Percentiles rank a stretch among this genome's conserved stretches.
phyloP scores from a whole-genome alignment of 1,140 invertebrate species.

The Pteromalus puparum region DNA sequence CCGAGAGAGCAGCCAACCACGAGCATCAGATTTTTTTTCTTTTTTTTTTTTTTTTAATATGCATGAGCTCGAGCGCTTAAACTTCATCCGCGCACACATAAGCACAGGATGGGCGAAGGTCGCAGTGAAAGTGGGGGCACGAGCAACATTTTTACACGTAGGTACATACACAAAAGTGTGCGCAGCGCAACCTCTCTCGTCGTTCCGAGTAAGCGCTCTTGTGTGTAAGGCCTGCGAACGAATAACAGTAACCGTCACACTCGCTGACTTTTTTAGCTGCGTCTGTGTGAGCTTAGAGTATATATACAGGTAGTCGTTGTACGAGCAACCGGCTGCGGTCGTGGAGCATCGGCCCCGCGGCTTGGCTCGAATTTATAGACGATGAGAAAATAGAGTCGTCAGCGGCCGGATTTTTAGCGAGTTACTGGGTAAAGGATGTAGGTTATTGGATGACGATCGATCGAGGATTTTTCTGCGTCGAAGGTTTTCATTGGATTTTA shows the following conservation, averaged over 20 bases:
- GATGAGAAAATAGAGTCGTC: not conserved
- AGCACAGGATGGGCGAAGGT: constrained; percentile 15
- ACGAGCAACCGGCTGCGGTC: constrained; percentile 55
- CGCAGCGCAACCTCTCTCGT: not conserved
- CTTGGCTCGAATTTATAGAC: not conserved
- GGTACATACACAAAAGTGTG: not conserved
- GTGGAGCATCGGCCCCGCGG: constrained; percentile 8
- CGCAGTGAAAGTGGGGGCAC: constrained; percentile 56
- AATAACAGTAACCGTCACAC: constrained; percentile 75
- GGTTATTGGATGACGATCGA: not conserved
- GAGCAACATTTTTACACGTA: constrained; percentile 9
- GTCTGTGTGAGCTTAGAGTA: constrained; percentile 10
- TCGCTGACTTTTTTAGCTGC: constrained; percentile 69
- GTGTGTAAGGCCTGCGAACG: constrained; percentile 62
- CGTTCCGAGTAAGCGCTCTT: constrained; percentile 61
- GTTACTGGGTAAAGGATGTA: not conserved
- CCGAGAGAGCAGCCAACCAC: too few species aligned
- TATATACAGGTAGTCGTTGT: not conserved
- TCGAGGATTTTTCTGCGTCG: not conserved
- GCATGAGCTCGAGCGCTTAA: not conserved
- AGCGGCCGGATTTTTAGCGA: not conserved
- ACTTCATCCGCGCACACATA: not conserved
- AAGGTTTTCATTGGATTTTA: not conserved
- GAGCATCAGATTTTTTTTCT: too few species aligned
- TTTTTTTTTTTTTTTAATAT: too few species aligned